Base-by-base conservation (phyloP, 2,113 vertebrate genomes). In the Calonectris borealis region DNA sequence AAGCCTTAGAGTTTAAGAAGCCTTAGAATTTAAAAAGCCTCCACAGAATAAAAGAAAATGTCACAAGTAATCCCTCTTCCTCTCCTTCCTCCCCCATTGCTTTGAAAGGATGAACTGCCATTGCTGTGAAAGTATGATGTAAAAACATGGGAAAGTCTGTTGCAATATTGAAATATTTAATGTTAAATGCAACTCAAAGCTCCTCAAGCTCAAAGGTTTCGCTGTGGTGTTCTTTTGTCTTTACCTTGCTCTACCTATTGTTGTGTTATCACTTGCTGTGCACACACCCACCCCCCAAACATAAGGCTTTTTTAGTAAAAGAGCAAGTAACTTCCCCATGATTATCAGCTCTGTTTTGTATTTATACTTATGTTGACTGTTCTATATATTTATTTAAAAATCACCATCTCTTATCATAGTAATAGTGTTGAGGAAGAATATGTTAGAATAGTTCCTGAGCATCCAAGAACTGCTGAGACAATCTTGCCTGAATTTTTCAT, bases 401-500 rank as follows among this genome's bases (percentile, higher is more conserved):
- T 57, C 24, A 36, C 13, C 22, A 17, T 83, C 18, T 84, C 38
- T 84, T 83, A 36, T 66, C 8, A 20, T 22, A 29, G 42, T 34
- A 34, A 73, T 65, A 17, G 11, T 14, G 4, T 72, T 85, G 22
- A 34, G 18, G 86, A 77, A 92, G 15, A 21, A 26, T 27, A 2
- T 73, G 34, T 82, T 79, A n/a, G 31, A 54, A 31, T 58, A 42
- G 29, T 88, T 94, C 83, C 71, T 10, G 16, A 60, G 71, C 61
- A 85, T 58, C 49, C 38, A 58, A 83, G 94, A 94, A 92, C 80
- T 83, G 87, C 60, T 89, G 78, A 80, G 52, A 58, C 58, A 82
- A 10, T 94, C 79, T 73, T 71, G 57, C 44, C 46, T 81, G 61
- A 91, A 57, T 89, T 90, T 96, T 96, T 94, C 31, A 68, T 94